Evolutionary conservation across 2,113 vertebrate genomes (phyloP).

Genomic region (Morone saxatilis): DNA sequence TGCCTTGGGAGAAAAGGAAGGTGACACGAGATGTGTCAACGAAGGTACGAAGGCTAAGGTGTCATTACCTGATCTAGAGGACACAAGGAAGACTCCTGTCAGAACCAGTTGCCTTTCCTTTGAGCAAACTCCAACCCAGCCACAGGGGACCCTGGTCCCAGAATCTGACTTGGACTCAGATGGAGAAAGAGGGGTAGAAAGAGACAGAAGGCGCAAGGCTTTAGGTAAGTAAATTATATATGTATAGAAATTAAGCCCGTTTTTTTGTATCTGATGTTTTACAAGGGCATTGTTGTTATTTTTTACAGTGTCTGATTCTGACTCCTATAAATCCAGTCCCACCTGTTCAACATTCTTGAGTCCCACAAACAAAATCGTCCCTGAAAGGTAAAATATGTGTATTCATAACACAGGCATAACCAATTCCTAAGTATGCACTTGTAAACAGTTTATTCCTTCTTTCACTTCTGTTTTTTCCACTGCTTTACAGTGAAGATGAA

Average conservation of each 20-base stretch:
- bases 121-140: constrained; percentile 70
- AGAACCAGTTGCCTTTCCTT: constrained; percentile 48
- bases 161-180: constrained; percentile 90
- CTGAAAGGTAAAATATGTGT: constrained; percentile 80
- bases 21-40: constrained; percentile 35
- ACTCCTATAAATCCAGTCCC: constrained; percentile 72
- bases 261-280: constrained; percentile 5
- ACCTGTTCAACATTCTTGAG: constrained; percentile 78
- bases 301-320: constrained; percentile 72
- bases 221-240: constrained; percentile 51
- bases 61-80: constrained; percentile 2
- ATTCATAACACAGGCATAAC: neutral
- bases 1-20: neutral
- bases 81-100: constrained; percentile 43
- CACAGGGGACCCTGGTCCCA: constrained; percentile 79
- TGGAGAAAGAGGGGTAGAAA: constrained; percentile 67
- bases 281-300: constrained; percentile 5
- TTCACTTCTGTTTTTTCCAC: constrained; percentile 15
- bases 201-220: constrained; percentile 30
- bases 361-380: constrained; percentile 77
- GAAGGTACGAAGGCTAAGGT: neutral
- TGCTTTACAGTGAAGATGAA: constrained; percentile 81
- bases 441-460: neutral
- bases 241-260: neutral
- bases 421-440: neutral